Evolutionary conservation across 2,888 invertebrate species (phyloP).

Genomic region (Alsophila aescularia): DNA sequence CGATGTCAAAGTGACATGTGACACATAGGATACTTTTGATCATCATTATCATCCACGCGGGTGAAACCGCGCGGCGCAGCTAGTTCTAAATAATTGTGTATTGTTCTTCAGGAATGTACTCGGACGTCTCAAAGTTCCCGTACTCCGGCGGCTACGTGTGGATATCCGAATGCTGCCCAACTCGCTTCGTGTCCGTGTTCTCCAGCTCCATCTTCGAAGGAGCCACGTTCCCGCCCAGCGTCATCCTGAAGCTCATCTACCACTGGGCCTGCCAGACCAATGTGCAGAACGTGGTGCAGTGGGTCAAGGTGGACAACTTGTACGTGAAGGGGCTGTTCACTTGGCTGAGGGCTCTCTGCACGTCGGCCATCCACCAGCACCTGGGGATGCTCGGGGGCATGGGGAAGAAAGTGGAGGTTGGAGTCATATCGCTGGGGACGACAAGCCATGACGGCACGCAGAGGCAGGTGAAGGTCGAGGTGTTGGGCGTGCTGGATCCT

Average conservation of each 20-base stretch:
- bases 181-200: constrained; percentile 93
- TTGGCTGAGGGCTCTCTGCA: constrained; percentile 88
- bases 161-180: constrained; percentile 95
- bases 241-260: constrained; percentile 92
- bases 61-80: too few species aligned
- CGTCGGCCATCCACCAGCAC: constrained; percentile 91
- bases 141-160: constrained; percentile 96
- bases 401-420: constrained; percentile 89
- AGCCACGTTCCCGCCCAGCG: constrained; percentile 92
- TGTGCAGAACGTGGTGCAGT: constrained; percentile 93
- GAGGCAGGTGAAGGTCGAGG: constrained; percentile 94
- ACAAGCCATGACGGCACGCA: constrained; percentile 91
- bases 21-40: too few species aligned
- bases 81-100: background rate
- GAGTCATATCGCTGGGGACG: constrained; percentile 94
- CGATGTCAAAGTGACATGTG: too few species aligned
- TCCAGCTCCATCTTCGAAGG: constrained; percentile 94
- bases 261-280: constrained; percentile 97
- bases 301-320: constrained; percentile 89
- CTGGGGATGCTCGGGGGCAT: constrained; percentile 89
- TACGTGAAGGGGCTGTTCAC: constrained; percentile 86
- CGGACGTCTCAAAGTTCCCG: constrained; percentile 92
- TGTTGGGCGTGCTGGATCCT: constrained; percentile 92
- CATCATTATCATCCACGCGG: too few species aligned
- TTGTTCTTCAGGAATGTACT: constrained; percentile 88